Evolutionary conservation across 2,113 vertebrate species (phyloP).

Genomic region (Hemichromis elongatus): DNA sequence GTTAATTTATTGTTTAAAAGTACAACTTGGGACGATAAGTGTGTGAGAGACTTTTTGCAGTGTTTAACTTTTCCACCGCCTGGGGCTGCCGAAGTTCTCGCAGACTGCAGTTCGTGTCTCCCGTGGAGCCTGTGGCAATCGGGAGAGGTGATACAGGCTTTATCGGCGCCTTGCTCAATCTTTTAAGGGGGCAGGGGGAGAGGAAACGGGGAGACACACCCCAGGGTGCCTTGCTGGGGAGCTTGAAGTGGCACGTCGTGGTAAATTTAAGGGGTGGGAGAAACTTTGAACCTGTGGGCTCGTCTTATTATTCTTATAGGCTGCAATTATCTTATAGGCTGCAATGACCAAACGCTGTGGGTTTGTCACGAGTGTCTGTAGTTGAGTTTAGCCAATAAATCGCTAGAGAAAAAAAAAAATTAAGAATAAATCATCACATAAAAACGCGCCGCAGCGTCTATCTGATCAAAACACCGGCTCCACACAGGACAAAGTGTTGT

Average conservation of each 20-base stretch:
- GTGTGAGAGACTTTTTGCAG: not conserved
- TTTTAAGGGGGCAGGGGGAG: not conserved
- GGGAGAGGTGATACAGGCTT: slow-evolving; percentile 57
- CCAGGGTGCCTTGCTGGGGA: not conserved
- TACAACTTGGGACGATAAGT: not conserved
- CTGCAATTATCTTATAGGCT: not conserved
- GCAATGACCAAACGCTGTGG: not conserved
- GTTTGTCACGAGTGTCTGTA: not conserved
- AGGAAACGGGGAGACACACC: slow-evolving; percentile 47
- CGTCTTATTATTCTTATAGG: not conserved
- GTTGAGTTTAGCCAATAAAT: not conserved
- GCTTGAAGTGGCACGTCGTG: not conserved
- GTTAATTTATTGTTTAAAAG: not conserved
- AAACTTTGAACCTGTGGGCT: not conserved
- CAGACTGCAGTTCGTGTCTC: slow-evolving; percentile 27
- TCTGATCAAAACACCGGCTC: not conserved
- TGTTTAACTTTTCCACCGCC: not conserved
- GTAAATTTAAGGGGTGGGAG: not conserved
- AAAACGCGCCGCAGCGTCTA: not conserved
- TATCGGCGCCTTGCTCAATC: slow-evolving; percentile 62
- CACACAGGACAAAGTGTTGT: not conserved
- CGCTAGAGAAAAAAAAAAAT: not conserved
- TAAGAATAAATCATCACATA: not conserved
- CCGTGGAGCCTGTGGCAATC: slow-evolving; percentile 46
- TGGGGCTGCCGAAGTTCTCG: not conserved